phyloP scores from a whole-genome alignment of 2,113 vertebrate species.

The Zingel zingel region DNA sequence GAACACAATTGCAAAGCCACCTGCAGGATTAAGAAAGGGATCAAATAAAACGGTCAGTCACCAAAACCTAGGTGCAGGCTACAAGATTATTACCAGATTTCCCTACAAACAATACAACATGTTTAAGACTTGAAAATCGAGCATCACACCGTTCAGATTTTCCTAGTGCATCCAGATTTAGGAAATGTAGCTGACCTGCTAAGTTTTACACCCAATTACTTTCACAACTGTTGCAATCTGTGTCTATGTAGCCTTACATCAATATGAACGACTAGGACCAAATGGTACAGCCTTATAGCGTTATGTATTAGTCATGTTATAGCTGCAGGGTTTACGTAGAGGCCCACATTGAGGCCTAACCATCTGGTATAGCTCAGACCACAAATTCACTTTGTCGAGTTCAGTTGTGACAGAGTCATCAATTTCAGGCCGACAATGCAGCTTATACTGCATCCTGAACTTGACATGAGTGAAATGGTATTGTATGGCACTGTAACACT shows the following conservation, averaged over 20 bases:
- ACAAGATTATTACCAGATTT: neutral
- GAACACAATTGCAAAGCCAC: slow-evolving; percentile 97
- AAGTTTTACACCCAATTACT: neutral
- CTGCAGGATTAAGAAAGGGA: slow-evolving; percentile 72
- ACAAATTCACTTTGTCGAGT: slow-evolving; percentile 64
- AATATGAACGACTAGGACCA: slow-evolving; percentile 48
- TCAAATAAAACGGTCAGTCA: neutral
- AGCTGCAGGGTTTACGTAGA: slow-evolving; percentile 72
- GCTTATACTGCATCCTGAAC: slow-evolving; percentile 18
- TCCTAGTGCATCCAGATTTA: neutral
- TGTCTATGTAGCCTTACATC: slow-evolving; percentile 22
- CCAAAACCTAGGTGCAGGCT: neutral
- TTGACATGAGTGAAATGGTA: neutral
- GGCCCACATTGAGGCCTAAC: slow-evolving; percentile 75
- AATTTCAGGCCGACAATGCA: slow-evolving; percentile 42
- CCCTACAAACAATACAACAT: neutral
- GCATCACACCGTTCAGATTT: neutral
- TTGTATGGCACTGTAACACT: neutral
- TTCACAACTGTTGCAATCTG: slow-evolving; percentile 13
- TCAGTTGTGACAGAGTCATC: slow-evolving; percentile 53
- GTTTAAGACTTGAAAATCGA: neutral
- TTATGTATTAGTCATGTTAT: slow-evolving; percentile 81
- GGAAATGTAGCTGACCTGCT: neutral
- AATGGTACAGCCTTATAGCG: slow-evolving; percentile 69
- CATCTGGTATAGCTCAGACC: slow-evolving; percentile 77